phyloP scores from a whole-genome alignment of 2,888 invertebrate genomes.

The Eupithecia subumbrata region DNA sequence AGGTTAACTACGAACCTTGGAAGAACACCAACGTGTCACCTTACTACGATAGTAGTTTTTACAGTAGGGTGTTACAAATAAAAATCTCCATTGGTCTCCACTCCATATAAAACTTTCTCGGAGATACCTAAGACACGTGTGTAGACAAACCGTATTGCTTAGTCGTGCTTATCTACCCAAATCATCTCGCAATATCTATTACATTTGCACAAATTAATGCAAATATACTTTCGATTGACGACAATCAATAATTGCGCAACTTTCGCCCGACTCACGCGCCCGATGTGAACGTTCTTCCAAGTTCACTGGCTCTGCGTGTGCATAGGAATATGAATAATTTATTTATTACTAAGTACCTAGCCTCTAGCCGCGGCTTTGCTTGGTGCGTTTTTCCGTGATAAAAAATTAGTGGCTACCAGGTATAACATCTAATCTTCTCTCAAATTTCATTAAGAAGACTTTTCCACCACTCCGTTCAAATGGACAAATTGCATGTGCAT shows the following conservation, averaged over 20 bases:
- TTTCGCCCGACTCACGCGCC: conserved; percentile 41
- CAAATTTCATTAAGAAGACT: too few relatives aligned
- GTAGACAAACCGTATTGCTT: background rate
- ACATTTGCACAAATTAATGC: conserved; percentile 30
- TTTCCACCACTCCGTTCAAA: too few relatives aligned
- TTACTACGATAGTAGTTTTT: too few relatives aligned
- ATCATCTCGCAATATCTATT: conserved; percentile 7
- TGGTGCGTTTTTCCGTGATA: background rate
- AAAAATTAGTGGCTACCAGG: background rate
- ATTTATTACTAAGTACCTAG: background rate
- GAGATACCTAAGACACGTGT: background rate
- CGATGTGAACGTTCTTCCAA: conserved; percentile 50
- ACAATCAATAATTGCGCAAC: conserved; percentile 38
- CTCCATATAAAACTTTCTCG: too few relatives aligned
- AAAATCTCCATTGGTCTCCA: too few relatives aligned
- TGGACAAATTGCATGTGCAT: background rate
- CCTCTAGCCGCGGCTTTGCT: background rate
- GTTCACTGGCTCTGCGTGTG: conserved; percentile 50
- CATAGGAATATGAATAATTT: conserved; percentile 3
- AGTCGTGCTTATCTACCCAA: background rate
- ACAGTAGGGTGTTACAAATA: too few relatives aligned
- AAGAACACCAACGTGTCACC: too few relatives aligned
- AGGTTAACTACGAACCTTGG: too few relatives aligned
- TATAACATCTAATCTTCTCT: background rate
- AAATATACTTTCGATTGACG: conserved; percentile 41